These are phyloP conservation scores for Neomorphus geoffroyi DNA, from an alignment of 2,797 vertebrate species.

Conservation along the genomic window DNA sequence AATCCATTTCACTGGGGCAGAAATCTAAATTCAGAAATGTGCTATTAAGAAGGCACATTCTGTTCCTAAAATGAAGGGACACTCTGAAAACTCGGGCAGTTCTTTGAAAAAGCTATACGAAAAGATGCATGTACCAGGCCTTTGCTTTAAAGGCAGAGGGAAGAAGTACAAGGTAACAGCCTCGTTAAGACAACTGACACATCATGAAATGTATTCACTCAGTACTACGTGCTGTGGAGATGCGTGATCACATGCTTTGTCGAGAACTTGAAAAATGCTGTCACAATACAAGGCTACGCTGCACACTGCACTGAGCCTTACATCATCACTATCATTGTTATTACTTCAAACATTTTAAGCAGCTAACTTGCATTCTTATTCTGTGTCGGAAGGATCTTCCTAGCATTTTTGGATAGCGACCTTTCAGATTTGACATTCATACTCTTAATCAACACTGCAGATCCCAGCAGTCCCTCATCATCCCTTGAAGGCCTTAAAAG, in stretches of 20 bases:
- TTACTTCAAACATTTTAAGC: neutral
- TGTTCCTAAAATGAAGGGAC: neutral
- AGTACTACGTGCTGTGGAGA: neutral
- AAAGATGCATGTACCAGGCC: neutral
- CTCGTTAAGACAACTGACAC: neutral
- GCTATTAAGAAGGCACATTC: neutral
- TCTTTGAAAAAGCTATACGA: neutral
- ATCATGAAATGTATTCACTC: fast-evolving
- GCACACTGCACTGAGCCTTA: neutral
- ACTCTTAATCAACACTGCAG: conserved; percentile 20
- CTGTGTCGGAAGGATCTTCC: neutral
- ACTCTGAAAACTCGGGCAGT: neutral
- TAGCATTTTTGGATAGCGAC: neutral
- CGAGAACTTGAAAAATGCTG: neutral
- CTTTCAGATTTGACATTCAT: conserved; percentile 21
- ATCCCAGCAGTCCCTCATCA: neutral
- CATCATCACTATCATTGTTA: too few relatives aligned
- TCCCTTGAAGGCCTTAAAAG: neutral
- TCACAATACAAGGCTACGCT: neutral
- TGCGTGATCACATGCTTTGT: neutral
- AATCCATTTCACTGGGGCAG: neutral
- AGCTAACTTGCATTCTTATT: neutral
- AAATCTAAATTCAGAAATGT: neutral
- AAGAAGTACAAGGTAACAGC: neutral
- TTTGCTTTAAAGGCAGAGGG: neutral